phyloP scores from a whole-genome alignment of 2,113 vertebrate species.

The Larimichthys crocea region DNA sequence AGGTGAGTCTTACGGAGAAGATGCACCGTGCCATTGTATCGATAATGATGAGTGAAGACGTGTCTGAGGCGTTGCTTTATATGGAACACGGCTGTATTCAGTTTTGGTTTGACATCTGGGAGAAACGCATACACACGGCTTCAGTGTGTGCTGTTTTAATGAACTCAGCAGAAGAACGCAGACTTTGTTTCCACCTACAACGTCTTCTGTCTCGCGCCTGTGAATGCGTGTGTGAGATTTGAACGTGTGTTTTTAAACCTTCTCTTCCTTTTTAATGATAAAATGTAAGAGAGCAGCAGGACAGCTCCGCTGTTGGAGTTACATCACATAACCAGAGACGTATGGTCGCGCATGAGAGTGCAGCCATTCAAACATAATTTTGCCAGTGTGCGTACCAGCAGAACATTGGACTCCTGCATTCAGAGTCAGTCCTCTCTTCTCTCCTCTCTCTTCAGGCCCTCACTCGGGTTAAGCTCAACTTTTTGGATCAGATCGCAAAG shows the following conservation, averaged over 20 bases:
- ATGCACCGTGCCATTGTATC: neutral
- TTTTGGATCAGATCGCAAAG: constrained; percentile 97
- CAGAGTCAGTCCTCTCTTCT: neutral
- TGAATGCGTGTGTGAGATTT: neutral
- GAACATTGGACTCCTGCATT: neutral
- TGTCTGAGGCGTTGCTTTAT: neutral
- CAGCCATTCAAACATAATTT: constrained; percentile 13
- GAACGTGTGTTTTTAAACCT: neutral
- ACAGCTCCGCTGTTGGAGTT: neutral
- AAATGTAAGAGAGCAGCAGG: neutral
- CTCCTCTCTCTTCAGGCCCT: constrained; percentile 85
- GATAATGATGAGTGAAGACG: neutral
- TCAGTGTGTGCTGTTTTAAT: neutral
- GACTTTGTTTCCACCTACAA: neutral
- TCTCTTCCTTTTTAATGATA: neutral
- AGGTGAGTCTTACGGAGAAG: constrained; percentile 84
- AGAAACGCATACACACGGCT: neutral
- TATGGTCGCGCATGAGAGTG: neutral
- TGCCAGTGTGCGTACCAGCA: constrained; percentile 13
- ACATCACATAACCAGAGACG: neutral
- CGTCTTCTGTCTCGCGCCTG: neutral
- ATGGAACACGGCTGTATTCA: neutral
- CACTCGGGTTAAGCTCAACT: constrained; percentile 96
- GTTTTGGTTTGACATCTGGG: neutral
- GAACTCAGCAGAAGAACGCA: neutral